phyloP scores from a whole-genome alignment of 2,113 vertebrate species.

The Indicator maculatus region DNA sequence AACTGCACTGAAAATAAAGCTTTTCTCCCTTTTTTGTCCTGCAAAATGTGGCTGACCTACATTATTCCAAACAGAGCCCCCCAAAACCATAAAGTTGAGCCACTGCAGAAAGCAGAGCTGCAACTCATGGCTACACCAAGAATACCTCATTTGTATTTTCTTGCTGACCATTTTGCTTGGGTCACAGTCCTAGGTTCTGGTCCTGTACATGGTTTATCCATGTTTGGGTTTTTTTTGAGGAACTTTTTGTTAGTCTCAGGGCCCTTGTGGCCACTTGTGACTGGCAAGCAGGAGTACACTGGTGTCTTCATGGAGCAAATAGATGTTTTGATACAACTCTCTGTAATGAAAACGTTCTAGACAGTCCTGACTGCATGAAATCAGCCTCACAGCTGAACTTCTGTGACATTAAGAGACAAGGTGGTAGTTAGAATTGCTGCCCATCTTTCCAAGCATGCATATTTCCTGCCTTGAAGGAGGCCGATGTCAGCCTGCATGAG shows the following conservation, averaged over 20 bases:
- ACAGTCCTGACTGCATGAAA: background rate
- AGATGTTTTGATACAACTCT: background rate
- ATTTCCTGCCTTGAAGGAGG: constrained; percentile 12
- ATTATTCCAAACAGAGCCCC: background rate
- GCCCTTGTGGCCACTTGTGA: background rate
- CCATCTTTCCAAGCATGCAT: background rate
- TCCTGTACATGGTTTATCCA: background rate
- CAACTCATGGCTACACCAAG: accelerated
- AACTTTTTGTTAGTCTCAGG: background rate
- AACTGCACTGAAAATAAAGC: background rate
- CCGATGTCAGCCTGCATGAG: background rate
- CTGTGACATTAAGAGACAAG: background rate
- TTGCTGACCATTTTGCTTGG: background rate
- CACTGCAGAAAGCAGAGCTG: background rate
- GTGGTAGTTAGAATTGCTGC: background rate
- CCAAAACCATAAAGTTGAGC: background rate
- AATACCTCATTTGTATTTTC: background rate
- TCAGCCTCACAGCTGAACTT: background rate
- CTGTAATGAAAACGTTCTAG: background rate
- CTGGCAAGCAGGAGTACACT: background rate
- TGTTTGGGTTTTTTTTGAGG: background rate
- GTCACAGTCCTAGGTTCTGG: background rate
- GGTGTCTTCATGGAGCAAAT: background rate
- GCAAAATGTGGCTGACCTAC: background rate
- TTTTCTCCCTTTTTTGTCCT: background rate